A percentile compares a stretch with the other conserved stretches of the same genome.
Conservation (phyloP, 2,113 vertebrate genomes). For the Catharus minimus region DNA sequence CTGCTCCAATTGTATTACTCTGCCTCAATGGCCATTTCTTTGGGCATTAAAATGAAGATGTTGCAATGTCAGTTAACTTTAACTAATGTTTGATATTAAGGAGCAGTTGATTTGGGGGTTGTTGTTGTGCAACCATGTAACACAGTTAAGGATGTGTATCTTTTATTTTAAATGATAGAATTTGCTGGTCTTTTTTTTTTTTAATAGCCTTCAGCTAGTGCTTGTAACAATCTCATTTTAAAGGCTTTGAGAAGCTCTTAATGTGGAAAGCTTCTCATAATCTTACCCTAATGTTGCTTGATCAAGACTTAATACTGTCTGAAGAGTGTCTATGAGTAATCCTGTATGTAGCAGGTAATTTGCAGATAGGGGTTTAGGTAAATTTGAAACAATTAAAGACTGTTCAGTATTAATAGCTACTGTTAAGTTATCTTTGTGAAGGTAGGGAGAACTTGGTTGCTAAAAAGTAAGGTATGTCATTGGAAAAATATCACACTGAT, state of each 20-base stretch:
- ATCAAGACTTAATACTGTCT: not conserved
- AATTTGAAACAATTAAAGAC: not conserved
- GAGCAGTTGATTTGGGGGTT: not conserved
- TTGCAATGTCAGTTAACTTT: not conserved
- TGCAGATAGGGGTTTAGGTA: not conserved
- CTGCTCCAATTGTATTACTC: not conserved
- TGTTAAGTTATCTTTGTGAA: not conserved
- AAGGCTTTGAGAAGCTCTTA: slow-evolving; percentile 29
- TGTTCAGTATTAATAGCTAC: not conserved
- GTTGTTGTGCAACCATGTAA: not conserved
- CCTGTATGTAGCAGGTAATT: not conserved
- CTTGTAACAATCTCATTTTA: not conserved
- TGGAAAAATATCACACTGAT: not conserved
- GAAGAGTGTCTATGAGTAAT: not conserved
- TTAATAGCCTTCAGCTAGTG: not conserved
- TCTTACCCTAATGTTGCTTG: slow-evolving; percentile 15
- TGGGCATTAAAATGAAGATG: not conserved
- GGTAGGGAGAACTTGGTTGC: not conserved
- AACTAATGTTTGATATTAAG: not conserved
- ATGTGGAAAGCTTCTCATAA: slow-evolving; percentile 19
- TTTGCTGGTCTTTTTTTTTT: not conserved
- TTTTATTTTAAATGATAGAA: not conserved
- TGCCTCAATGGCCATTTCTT: not conserved
- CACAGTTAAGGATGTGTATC: not conserved
- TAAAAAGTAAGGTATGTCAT: not conserved